Evolutionary conservation across 2,113 vertebrate genomes (phyloP), one percentile per base, ranked within the genome.

Genomic region (Xiphophorus couchianus): DNA sequence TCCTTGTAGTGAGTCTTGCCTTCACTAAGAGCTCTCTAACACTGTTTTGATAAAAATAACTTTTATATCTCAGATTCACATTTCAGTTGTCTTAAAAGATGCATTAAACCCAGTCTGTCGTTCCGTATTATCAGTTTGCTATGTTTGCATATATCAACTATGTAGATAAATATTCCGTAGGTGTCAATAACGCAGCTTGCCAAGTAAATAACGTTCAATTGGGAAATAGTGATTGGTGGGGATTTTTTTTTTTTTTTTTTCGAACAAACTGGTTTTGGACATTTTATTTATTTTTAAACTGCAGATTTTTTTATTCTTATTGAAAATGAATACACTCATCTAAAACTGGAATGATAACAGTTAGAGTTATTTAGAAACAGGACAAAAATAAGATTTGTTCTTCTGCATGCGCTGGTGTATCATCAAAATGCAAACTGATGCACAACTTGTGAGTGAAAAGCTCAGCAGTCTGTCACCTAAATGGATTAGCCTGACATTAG

Each of bases 381-480:
- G 58, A 42, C 25, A 61, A 48, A 14, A 75, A 58, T 60, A 58
- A 51, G 30, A 82, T 79, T 73, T 81, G 35, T 88, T 81, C 30
- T 44, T 71, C 33, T 42, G 28, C 37, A 66, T 75, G 71, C 48
- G 73, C 69, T 58, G 67, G 48, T 60, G 19, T 76, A 81, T 73
- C 84, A 82, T 85, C 88, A 82, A 88, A 84, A 90, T 88, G 80
- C 84, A 85, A 71, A 88, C 78, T 66, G 62, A 86, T 81, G 33
- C 74, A 37, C 75, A 89, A 90, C 69, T 84, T 87, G 71, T 86
- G 72, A 88, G 66, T 87, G 86, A 90, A 92, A 89, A 88, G 78
- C 89, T 92, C 91, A 91, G 90, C 91, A 82, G 77, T 87, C 82
- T 92, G 89, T 88, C 91, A 85, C 65, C 73, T 92, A 90, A 93